Evolutionary conservation across 2,113 vertebrate genomes (phyloP).

Genomic region (Malurus alboscapulatus): DNA sequence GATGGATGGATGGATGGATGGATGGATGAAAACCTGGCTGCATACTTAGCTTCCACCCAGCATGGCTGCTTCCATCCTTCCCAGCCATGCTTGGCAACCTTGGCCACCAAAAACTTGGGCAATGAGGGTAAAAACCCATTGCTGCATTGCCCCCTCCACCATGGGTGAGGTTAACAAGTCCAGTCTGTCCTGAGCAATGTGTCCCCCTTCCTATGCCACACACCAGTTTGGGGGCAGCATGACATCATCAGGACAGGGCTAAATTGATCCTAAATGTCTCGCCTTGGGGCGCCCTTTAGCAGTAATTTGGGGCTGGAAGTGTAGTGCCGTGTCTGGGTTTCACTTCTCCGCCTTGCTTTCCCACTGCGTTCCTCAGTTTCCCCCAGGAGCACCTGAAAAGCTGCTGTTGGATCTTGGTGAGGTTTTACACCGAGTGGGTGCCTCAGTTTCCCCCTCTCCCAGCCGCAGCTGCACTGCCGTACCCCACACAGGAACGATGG

Average conservation of each 20-base stretch:
- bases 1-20: neutral
- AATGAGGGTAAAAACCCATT: neutral
- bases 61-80: neutral
- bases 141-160: neutral
- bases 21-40: neutral
- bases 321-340: neutral
- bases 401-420: accelerated
- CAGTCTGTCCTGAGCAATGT: neutral
- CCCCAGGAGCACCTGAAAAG: neutral
- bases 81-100: neutral
- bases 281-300: neutral
- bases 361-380: neutral
- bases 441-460: neutral
- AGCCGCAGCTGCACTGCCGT: neutral
- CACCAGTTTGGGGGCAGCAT: accelerated
- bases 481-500: accelerated
- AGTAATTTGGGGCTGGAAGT: neutral
- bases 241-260: neutral
- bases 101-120: neutral
- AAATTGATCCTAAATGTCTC: neutral
- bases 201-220: accelerated
- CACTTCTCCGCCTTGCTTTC: neutral
- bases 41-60: neutral
- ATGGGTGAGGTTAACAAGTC: neutral
- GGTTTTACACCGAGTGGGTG: neutral